phyloP scores from a whole-genome alignment of 92 coral and sea anemone species.

The Bergia puertoricense region DNA sequence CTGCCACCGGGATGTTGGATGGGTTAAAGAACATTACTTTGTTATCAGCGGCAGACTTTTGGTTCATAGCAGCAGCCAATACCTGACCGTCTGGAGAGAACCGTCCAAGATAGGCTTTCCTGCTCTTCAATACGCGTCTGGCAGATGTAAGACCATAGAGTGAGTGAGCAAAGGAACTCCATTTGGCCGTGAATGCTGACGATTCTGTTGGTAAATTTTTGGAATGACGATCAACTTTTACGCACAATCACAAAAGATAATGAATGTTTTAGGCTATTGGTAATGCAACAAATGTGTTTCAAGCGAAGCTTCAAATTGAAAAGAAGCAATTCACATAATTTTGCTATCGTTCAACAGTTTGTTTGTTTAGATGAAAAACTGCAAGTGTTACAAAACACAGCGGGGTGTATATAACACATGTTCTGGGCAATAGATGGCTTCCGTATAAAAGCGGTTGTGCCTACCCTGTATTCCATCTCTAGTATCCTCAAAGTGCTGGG shows the following conservation, averaged over 20 bases:
- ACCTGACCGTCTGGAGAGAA: slow-evolving; percentile 93
- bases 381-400: neutral
- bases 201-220: slow-evolving; percentile 34
- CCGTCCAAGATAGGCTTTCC: slow-evolving; percentile 71
- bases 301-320: neutral
- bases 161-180: slow-evolving; percentile 77
- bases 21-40: slow-evolving; percentile 85
- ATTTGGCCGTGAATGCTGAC: slow-evolving; percentile 71
- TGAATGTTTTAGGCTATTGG: too few species aligned
- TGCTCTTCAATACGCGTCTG: slow-evolving; percentile 73
- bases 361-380: too few species aligned
- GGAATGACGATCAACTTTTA: neutral
- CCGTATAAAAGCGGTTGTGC: neutral
- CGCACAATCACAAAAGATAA: neutral
- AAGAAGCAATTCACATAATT: neutral
- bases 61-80: slow-evolving; percentile 91
- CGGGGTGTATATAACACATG: neutral
- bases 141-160: slow-evolving; percentile 82
- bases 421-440: too few species aligned
- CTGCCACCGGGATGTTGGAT: slow-evolving; percentile 71
- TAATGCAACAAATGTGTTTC: neutral
- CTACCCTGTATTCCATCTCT: slow-evolving; percentile 13
- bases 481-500: slow-evolving; percentile 7
- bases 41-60: slow-evolving; percentile 80
- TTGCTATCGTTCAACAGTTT: neutral